Conservation (phyloP, 2,888 invertebrate genomes). For the Ctena decussata region DNA sequence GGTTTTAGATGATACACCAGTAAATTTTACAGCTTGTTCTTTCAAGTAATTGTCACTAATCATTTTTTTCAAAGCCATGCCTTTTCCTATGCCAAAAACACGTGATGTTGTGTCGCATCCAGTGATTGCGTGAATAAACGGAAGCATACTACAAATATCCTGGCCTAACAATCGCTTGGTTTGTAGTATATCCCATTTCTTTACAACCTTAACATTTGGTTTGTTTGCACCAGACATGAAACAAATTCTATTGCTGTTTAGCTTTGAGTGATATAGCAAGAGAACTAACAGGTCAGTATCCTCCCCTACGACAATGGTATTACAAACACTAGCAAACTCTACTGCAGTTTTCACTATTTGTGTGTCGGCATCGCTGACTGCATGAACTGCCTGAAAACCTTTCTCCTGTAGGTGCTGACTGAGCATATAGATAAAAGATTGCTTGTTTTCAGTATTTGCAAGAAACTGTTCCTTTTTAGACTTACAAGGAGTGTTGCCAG, state of each 20-base stretch:
- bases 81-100: constrained; percentile 56
- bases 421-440: constrained; percentile 28
- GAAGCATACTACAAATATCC: constrained; percentile 37
- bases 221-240: neutral
- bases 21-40: no score
- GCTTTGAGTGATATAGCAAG: constrained; percentile 7
- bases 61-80: constrained; percentile 29
- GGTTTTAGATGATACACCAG: no score
- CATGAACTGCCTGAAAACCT: constrained; percentile 6
- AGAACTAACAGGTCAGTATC: constrained; percentile 47
- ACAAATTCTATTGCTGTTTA: neutral
- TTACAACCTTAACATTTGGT: neutral
- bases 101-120: constrained; percentile 68
- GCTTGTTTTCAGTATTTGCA: constrained; percentile 40
- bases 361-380: constrained; percentile 33
- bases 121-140: constrained; percentile 62
- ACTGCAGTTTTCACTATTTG: constrained; percentile 37
- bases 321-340: neutral
- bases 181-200: constrained; percentile 60
- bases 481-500: constrained; percentile 22
- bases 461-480: constrained; percentile 43
- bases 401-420: neutral
- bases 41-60: no score
- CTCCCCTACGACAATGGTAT: constrained; percentile 20
- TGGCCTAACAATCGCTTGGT: constrained; percentile 32